Conservation (phyloP, 2,888 invertebrate genomes). For the Barypeithes pellucidus region DNA sequence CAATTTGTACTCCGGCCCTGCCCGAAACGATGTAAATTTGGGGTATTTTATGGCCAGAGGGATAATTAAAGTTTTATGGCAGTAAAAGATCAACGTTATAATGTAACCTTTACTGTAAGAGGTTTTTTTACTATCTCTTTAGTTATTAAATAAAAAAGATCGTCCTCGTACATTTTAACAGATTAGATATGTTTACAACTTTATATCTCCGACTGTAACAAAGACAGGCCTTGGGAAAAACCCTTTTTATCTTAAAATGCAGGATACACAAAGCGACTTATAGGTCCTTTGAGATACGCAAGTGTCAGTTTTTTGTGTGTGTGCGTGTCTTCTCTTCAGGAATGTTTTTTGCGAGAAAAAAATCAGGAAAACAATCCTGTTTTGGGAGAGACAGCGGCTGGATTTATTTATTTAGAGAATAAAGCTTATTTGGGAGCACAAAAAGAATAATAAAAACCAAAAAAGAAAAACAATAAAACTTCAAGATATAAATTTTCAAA, state of each 20-base stretch:
- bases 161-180: conserved; percentile 3
- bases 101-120: no score
- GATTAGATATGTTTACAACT: conserved; percentile 25
- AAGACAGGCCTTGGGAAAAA: conserved; percentile 18
- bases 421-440: conserved; percentile 16
- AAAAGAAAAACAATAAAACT: no score
- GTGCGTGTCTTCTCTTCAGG: conserved; percentile 35
- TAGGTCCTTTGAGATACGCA: conserved; percentile 39
- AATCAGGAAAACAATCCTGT: conserved; percentile 9
- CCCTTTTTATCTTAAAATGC: conserved; percentile 34
- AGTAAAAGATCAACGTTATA: no score
- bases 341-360: conserved; percentile 30
- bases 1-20: no score
- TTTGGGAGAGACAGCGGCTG: conserved; percentile 16
- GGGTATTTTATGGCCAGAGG: no score
- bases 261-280: conserved; percentile 42
- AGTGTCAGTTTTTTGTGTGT: conserved; percentile 42
- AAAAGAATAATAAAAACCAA: conserved; percentile 2
- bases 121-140: no score
- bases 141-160: no score
- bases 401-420: conserved; percentile 25
- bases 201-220: conserved; percentile 17
- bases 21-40: no score
- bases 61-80: no score
- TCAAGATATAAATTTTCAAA: no score